Evolutionary conservation across 2,888 invertebrate species (phyloP), one percentile per base, ranked within the genome.

Genomic region (Cerastis rubricosa): DNA sequence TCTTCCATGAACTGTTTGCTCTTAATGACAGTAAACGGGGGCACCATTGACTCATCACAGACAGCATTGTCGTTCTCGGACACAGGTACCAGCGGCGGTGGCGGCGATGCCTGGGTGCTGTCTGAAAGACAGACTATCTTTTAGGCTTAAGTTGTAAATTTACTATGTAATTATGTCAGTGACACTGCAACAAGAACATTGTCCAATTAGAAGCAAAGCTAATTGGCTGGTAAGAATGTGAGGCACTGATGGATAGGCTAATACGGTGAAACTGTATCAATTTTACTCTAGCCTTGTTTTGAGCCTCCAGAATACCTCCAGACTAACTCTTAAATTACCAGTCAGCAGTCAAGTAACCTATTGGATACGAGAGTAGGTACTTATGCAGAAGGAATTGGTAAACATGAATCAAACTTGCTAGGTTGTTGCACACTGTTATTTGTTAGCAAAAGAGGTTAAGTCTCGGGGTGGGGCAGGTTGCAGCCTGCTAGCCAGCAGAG

Each of bases 21-120:
- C 76, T 95, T 95, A 47, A 91, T 90, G 22, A 95, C 94, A 22
- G 92, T 84, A 71, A 94, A 94, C 6, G 90, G 87, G 5, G 94
- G 93, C 22, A 90, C 88, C n/a, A 87, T 82, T 0, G 76, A 78
- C 7, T 85, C 76, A 8, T 87, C 88, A 2, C 71, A 71, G 5
- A 22, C 54, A 8, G 76, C 78, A 45, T 81, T 81, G 68, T 80
- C 78, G 9, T 74, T 76, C 35, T 74, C 80, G 0, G 57, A 43
- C 22, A 49, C 22, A 25, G 66, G 29, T 12, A 64, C 35, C 7
- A 81, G 71, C 7, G 79, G 78, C 0, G 76, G 75, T 47, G 76
- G 51, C 19, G 83, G 86, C 19, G 68, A 74, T 5, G 57, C 57
- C 4, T 65, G 67, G n/a, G 54, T 19, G 35, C 9, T 54, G 40